Evolutionary conservation across 2,888 invertebrate genomes (phyloP).

Genomic region (Bedellia somnulentella): DNA sequence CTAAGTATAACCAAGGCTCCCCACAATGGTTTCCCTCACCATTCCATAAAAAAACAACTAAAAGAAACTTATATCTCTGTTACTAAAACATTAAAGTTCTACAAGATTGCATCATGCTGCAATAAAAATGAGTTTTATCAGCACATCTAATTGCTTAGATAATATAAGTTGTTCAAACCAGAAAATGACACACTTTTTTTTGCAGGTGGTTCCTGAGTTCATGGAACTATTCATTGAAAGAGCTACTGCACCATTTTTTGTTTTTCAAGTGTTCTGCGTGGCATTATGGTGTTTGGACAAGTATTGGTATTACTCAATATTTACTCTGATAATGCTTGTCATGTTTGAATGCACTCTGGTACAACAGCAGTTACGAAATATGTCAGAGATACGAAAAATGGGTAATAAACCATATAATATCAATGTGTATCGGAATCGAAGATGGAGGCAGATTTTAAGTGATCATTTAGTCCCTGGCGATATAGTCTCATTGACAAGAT

Average conservation of each 20-base stretch:
- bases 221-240: constrained; percentile 95
- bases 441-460: constrained; percentile 85
- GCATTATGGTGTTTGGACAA: constrained; percentile 98
- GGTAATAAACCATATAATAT: constrained; percentile 95
- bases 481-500: constrained; percentile 89
- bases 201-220: constrained; percentile 89
- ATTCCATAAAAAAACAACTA: too few relatives aligned
- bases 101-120: too few relatives aligned
- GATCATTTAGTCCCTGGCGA: constrained; percentile 95
- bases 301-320: constrained; percentile 97
- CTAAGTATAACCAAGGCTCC: too few relatives aligned
- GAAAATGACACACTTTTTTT: too few relatives aligned
- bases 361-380: constrained; percentile 95
- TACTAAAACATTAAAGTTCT: too few relatives aligned
- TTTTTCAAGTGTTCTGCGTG: constrained; percentile 99
- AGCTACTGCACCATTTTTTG: constrained; percentile 99
- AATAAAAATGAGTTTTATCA: too few relatives aligned
- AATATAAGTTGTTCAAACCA: too few relatives aligned
- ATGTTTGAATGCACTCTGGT: constrained; percentile 97
- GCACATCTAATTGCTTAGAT: too few relatives aligned
- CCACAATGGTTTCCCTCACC: too few relatives aligned
- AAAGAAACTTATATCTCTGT: too few relatives aligned
- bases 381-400: constrained; percentile 99
- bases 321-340: constrained; percentile 93
- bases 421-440: constrained; percentile 84